A percentile compares a stretch with the other conserved stretches of the same genome.
phyloP scores from a whole-genome alignment of 1,140 invertebrate genomes.

The Choristoneura fumiferana region DNA sequence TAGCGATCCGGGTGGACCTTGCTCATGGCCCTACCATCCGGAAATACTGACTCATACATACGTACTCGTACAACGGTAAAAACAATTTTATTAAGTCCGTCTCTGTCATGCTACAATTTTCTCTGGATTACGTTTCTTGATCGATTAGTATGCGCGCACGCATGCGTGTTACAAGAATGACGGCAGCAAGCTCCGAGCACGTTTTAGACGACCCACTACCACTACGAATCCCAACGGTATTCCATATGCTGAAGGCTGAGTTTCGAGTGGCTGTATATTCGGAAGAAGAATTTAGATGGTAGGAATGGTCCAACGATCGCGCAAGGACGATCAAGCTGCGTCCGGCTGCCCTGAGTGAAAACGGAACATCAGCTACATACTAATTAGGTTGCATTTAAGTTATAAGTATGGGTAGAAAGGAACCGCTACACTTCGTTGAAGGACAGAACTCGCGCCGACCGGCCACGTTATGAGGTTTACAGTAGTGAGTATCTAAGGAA shows the following conservation, averaged over 20 bases:
- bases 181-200: constrained; percentile 54
- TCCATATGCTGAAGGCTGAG: constrained; percentile 26
- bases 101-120: constrained; percentile 65
- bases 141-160: constrained; percentile 59
- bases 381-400: constrained; percentile 56
- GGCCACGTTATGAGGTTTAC: constrained; percentile 53
- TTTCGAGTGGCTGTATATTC: constrained; percentile 23
- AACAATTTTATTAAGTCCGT: constrained; percentile 26
- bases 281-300: constrained; percentile 40
- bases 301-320: constrained; percentile 55
- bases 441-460: constrained; percentile 43
- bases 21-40: no score
- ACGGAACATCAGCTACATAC: constrained; percentile 57
- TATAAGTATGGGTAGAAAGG: constrained; percentile 66
- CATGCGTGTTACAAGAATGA: constrained; percentile 66
- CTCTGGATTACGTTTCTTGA: constrained; percentile 65
- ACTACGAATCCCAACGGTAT: constrained; percentile 24
- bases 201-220: constrained; percentile 15
- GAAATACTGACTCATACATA: no score
- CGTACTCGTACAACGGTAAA: no score
- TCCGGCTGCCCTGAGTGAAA: constrained; percentile 67
- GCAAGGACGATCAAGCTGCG: constrained; percentile 43
- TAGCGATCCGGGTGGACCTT: no score
- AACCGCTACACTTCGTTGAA: constrained; percentile 43
- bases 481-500: constrained; percentile 50